Percentiles rank a stretch among this genome's conserved stretches.
Conservation (phyloP, 2,888 invertebrate genomes). For the Bembecia ichneumoniformis region DNA sequence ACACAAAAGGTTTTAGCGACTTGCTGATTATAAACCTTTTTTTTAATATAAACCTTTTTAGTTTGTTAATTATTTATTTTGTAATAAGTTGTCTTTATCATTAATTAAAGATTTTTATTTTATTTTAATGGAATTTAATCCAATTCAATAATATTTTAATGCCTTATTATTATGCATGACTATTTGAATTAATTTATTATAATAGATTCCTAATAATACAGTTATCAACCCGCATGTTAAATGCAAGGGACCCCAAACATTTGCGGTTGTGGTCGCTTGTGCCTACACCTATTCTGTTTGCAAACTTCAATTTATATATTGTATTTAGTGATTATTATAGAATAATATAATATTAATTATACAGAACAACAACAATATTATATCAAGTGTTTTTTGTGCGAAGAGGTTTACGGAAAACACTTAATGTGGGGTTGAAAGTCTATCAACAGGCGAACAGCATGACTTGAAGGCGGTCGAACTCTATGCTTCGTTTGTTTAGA, state of each 20-base stretch:
- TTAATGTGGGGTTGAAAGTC: conserved; percentile 56
- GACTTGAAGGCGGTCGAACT: conserved; percentile 32
- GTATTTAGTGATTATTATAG: not conserved
- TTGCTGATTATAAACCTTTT: too few species aligned
- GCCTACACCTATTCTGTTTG: not conserved
- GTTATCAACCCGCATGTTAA: not conserved
- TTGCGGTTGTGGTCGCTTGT: not conserved
- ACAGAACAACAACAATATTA: not conserved
- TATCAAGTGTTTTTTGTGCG: conserved; percentile 11
- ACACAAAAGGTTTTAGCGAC: too few species aligned
- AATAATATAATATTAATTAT: not conserved
- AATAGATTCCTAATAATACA: too few species aligned
- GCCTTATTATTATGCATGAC: too few species aligned
- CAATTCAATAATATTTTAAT: too few species aligned
- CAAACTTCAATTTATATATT: not conserved
- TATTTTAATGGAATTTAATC: too few species aligned
- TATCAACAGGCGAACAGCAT: conserved; percentile 56
- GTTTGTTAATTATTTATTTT: too few species aligned
- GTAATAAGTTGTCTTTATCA: too few species aligned
- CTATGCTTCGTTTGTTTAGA: conserved; percentile 3
- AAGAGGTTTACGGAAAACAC: conserved; percentile 42
- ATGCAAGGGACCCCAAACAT: not conserved
- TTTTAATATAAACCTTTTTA: too few species aligned
- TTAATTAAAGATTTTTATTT: too few species aligned
- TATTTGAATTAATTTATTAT: too few species aligned